A percentile compares a stretch with the other conserved stretches of the same genome.
Conservation (phyloP, 1,140 invertebrate genomes). For the Drosophila kepulauana region DNA sequence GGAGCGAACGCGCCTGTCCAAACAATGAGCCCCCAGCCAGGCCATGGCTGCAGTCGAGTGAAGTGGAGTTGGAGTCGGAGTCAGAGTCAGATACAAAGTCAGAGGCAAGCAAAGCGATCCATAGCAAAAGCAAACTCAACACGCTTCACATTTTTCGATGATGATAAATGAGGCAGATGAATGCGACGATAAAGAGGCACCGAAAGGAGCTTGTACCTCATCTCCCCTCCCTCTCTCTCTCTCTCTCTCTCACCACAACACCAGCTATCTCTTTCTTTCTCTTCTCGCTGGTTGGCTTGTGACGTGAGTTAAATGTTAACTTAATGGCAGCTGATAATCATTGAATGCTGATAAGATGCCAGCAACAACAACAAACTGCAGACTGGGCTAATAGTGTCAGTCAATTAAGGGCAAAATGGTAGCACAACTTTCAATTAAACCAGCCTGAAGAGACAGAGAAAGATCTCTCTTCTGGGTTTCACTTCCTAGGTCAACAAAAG, state of each 20-base stretch:
- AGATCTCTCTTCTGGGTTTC: neutral
- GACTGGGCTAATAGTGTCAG: neutral
- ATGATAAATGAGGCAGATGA: slow-evolving; percentile 59
- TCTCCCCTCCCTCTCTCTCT: neutral
- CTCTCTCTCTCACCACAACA: neutral
- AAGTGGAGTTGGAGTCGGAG: neutral
- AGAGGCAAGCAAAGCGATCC: slow-evolving; percentile 14
- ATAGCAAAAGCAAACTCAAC: slow-evolving; percentile 43
- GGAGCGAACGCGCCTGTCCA: slow-evolving; percentile 49
- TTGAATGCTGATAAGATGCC: slow-evolving; percentile 27
- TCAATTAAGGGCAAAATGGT: slow-evolving; percentile 38
- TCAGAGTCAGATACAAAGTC: neutral
- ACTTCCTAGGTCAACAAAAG: neutral
- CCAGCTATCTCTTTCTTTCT: neutral
- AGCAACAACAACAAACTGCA: neutral
- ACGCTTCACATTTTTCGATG: slow-evolving; percentile 59
- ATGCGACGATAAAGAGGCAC: slow-evolving; percentile 54
- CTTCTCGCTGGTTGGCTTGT: neutral
- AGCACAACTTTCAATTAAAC: slow-evolving; percentile 12
- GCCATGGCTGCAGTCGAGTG: neutral
- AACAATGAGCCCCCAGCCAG: slow-evolving; percentile 46
- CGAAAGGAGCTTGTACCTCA: slow-evolving; percentile 28
- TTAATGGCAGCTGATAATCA: slow-evolving; percentile 42
- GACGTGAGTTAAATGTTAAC: slow-evolving; percentile 37
- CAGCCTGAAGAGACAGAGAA: neutral